These are phyloP conservation scores for Crotalus tigris DNA, from an alignment of 2,113 vertebrate species.

Conservation along the genomic window DNA sequence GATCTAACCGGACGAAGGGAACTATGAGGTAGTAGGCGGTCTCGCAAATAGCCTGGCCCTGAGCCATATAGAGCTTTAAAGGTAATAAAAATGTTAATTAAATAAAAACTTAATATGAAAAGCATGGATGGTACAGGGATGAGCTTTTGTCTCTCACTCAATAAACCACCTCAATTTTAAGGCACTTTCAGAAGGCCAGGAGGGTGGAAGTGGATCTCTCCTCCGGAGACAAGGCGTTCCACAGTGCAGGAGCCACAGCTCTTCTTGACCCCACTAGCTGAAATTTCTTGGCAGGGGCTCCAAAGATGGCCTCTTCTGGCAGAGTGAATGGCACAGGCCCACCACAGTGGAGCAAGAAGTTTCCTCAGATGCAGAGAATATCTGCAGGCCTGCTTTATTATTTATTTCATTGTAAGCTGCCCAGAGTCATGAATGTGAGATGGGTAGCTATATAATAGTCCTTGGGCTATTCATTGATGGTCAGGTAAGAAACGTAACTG, in stretches of 20 bases:
- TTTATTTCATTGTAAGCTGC: background rate
- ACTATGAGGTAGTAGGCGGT: too few species aligned
- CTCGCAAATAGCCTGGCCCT: too few species aligned
- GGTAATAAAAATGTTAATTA: background rate
- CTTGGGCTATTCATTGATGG: background rate
- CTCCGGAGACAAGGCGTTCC: background rate
- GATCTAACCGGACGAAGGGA: too few species aligned
- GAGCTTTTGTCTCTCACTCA: background rate
- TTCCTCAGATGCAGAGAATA: background rate
- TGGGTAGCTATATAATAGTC: background rate
- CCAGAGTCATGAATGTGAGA: background rate
- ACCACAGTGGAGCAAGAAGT: background rate
- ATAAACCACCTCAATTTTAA: background rate
- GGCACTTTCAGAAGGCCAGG: background rate
- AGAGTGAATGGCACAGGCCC: background rate
- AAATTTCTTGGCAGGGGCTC: background rate
- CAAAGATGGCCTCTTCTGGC: background rate
- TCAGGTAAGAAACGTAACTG: background rate
- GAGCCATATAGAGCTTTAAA: too few species aligned
- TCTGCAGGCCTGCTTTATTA: background rate
- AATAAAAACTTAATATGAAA: background rate
- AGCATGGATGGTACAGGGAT: background rate
- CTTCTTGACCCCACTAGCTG: background rate
- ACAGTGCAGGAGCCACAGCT: background rate
- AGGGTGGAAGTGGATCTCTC: background rate